These are phyloP conservation scores for Acipenser oxyrinchus DNA, from an alignment of 2,797 vertebrate species.

Conservation along the genomic window DNA sequence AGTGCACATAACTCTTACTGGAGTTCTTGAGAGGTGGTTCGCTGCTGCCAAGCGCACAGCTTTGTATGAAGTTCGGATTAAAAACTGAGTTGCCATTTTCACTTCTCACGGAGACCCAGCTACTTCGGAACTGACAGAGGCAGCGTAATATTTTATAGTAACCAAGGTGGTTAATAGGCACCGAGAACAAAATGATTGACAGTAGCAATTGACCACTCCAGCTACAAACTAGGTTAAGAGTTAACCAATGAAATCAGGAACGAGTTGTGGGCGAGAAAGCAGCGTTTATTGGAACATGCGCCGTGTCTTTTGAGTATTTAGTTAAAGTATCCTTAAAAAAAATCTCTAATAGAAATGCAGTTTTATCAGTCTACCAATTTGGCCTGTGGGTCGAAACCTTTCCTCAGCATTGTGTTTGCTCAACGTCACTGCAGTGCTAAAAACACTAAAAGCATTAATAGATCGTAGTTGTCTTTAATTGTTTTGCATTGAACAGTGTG, in stretches of 20 bases:
- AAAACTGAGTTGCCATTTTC: conserved; percentile 49
- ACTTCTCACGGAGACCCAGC: conserved; percentile 1
- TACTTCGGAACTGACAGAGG: conserved; percentile 28
- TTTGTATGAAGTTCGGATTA: conserved; percentile 37
- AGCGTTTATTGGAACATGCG: not conserved
- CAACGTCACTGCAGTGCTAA: too few species aligned
- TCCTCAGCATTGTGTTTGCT: too few species aligned
- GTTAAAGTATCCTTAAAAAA: not conserved
- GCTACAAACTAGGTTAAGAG: not conserved
- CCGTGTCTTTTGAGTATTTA: not conserved
- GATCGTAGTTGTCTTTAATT: too few species aligned
- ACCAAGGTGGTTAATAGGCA: not conserved
- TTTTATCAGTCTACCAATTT: too few species aligned
- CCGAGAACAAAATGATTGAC: conserved; percentile 28
- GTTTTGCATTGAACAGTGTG: too few species aligned
- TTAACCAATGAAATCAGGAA: conserved; percentile 31
- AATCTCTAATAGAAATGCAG: not conserved
- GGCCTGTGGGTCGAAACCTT: too few species aligned
- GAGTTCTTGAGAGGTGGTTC: conserved; percentile 8
- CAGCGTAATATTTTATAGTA: not conserved
- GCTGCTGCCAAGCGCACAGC: conserved; percentile 24
- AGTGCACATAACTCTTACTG: conserved; percentile 33
- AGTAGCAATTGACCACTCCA: conserved; percentile 29
- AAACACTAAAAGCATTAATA: too few species aligned
- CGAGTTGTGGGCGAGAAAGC: too few species aligned